Evolutionary conservation across 2,797 vertebrate genomes (phyloP).

Genomic region (Phrynocephalus guinanensis): DNA sequence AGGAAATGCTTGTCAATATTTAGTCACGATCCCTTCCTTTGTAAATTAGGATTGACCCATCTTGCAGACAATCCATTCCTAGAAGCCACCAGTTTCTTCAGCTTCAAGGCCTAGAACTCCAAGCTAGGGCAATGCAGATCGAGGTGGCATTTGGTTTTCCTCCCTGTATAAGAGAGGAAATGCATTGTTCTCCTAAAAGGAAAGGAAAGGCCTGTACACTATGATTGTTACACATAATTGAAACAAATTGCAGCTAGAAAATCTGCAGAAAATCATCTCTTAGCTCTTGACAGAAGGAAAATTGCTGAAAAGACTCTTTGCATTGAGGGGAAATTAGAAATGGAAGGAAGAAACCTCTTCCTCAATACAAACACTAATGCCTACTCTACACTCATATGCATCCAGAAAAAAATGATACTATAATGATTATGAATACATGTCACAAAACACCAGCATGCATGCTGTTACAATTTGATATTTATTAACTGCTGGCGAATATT

Average conservation of each 20-base stretch:
- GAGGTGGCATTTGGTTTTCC: background rate
- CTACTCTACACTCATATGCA: background rate
- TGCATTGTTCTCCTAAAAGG: constrained; percentile 42
- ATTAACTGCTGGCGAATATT: background rate
- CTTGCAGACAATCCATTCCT: no score
- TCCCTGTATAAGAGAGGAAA: constrained; percentile 63
- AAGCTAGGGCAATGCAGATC: background rate
- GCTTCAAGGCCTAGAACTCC: background rate
- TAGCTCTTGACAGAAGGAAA: constrained; percentile 81
- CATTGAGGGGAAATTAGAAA: constrained; percentile 57
- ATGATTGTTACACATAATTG: constrained; percentile 85
- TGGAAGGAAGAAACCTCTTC: constrained; percentile 44
- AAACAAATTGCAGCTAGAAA: constrained; percentile 80
- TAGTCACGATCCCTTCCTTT: background rate
- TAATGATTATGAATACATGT: accelerated
- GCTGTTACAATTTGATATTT: background rate
- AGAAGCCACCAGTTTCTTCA: background rate
- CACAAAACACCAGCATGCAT: background rate
- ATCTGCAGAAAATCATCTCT: constrained; percentile 77
- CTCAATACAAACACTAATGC: background rate
- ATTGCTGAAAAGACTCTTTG: constrained; percentile 80
- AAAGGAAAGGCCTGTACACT: constrained; percentile 60
- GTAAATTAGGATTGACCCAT: background rate
- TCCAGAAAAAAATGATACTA: background rate
- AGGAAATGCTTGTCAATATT: background rate